Evolutionary conservation across 2,113 vertebrate species (phyloP).

Genomic region (Brachyhypopomus occidentalis): DNA sequence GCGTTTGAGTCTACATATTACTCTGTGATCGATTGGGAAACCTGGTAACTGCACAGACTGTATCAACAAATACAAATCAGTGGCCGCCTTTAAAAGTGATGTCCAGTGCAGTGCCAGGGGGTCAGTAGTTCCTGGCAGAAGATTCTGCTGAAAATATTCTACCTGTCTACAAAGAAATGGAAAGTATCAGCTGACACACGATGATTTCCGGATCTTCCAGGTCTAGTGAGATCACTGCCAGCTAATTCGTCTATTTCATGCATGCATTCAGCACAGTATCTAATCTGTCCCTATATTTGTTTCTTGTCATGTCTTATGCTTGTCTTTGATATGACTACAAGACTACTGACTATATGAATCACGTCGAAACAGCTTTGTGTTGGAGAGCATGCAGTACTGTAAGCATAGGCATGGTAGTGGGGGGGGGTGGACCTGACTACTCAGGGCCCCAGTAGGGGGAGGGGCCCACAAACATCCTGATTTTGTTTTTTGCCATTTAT

Average conservation of each 20-base stretch:
- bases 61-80: conserved; percentile 20
- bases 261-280: neutral
- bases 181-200: conserved; percentile 17
- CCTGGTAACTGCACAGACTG: neutral
- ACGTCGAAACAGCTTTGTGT: too few species aligned
- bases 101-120: neutral
- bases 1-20: neutral
- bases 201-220: conserved; percentile 23
- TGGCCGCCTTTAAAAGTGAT: conserved; percentile 40
- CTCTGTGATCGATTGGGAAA: conserved; percentile 3
- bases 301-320: too few species aligned
- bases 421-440: too few species aligned
- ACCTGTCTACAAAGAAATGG: conserved; percentile 3
- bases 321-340: too few species aligned
- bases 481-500: too few species aligned
- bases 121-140: conserved; percentile 15
- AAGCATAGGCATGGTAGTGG: too few species aligned
- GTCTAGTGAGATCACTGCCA: conserved; percentile 5
- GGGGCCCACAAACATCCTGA: too few species aligned
- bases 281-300: neutral
- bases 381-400: too few species aligned
- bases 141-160: conserved; percentile 40
- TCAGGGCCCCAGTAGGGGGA: too few species aligned
- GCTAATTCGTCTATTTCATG: conserved; percentile 18
- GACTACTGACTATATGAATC: too few species aligned